Conservation (phyloP, 2,888 invertebrate species). For the Allophyes oxyacanthae region DNA sequence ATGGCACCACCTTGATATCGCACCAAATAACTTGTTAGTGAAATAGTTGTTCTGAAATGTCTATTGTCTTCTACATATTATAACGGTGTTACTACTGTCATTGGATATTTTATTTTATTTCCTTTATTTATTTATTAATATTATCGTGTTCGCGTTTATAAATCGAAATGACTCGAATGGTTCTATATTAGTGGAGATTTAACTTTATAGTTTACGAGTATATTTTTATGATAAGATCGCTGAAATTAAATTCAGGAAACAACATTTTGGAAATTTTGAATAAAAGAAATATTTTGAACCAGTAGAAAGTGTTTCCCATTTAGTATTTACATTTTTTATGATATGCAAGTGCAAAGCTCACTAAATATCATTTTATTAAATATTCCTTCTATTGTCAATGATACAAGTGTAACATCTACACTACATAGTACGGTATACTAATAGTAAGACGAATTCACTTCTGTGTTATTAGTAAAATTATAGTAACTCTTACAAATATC, state of each 20-base stretch:
- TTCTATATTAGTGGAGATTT: conserved; percentile 30
- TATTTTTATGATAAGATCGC: conserved; percentile 40
- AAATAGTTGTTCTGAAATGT: conserved; percentile 55
- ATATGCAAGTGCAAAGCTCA: conserved; percentile 90
- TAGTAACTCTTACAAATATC: conserved; percentile 75
- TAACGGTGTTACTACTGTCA: conserved; percentile 5
- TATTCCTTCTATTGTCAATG: conserved; percentile 72
- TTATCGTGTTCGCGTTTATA: conserved; percentile 25
- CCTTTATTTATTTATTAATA: conserved; percentile 9
- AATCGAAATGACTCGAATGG: conserved; percentile 29
- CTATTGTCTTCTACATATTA: conserved; percentile 43
- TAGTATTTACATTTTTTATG: conserved; percentile 85
- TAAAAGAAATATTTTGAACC: conserved; percentile 54
- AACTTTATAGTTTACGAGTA: conserved; percentile 49
- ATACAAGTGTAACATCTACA: conserved; percentile 75
- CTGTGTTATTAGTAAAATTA: conserved; percentile 69
- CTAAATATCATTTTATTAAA: conserved; percentile 74
- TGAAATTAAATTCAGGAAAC: conserved; percentile 47
- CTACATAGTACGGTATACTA: conserved; percentile 71
- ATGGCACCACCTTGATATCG: conserved; percentile 85
- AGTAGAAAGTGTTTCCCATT: conserved; percentile 71
- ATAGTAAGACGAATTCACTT: conserved; percentile 64
- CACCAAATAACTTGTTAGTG: conserved; percentile 75
- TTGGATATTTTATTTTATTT: conserved; percentile 7
- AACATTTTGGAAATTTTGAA: conserved; percentile 33